Conservation (phyloP, 2,888 invertebrate genomes). For the Cheilosia urbana region DNA sequence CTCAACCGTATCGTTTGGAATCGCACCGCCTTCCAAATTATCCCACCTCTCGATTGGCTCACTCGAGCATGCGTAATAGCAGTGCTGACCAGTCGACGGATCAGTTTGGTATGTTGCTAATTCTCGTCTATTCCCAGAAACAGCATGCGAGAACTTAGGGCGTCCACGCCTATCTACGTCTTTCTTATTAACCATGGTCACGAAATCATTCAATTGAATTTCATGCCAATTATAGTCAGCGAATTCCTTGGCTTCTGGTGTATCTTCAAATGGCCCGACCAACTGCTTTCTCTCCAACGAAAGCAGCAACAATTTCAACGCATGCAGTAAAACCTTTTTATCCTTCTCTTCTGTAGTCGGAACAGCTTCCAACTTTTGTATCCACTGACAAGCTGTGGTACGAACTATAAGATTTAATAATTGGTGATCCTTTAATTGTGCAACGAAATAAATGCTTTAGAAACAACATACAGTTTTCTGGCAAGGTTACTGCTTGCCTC, state of each 20-base stretch:
- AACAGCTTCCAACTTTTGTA: slow-evolving; percentile 62
- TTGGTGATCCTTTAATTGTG: not conserved
- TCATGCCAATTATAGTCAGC: slow-evolving; percentile 52
- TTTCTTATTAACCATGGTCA: slow-evolving; percentile 80
- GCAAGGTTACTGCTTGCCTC: slow-evolving; percentile 53
- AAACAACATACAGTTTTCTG: slow-evolving; percentile 46
- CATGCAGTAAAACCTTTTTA: slow-evolving; percentile 76
- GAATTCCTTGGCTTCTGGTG: slow-evolving; percentile 81
- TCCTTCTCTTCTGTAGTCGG: slow-evolving; percentile 14
- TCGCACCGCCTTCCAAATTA: slow-evolving; percentile 80
- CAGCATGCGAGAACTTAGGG: slow-evolving; percentile 18
- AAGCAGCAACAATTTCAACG: slow-evolving; percentile 84
- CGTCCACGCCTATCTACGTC: slow-evolving; percentile 76
- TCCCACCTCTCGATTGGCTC: slow-evolving; percentile 84
- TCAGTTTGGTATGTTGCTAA: slow-evolving; percentile 84
- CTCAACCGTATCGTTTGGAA: slow-evolving; percentile 78
- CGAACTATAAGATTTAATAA: slow-evolving; percentile 59
- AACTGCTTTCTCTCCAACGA: slow-evolving; percentile 83
- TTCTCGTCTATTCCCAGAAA: slow-evolving; percentile 83
- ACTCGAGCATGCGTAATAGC: slow-evolving; percentile 84
- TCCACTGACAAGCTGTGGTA: slow-evolving; percentile 72
- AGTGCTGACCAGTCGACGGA: slow-evolving; percentile 84
- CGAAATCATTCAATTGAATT: slow-evolving; percentile 80
- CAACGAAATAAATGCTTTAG: no score
- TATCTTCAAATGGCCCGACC: slow-evolving; percentile 82